Evolutionary conservation across 2,113 vertebrate species (phyloP).

Genomic region (Semicossyphus pulcher): DNA sequence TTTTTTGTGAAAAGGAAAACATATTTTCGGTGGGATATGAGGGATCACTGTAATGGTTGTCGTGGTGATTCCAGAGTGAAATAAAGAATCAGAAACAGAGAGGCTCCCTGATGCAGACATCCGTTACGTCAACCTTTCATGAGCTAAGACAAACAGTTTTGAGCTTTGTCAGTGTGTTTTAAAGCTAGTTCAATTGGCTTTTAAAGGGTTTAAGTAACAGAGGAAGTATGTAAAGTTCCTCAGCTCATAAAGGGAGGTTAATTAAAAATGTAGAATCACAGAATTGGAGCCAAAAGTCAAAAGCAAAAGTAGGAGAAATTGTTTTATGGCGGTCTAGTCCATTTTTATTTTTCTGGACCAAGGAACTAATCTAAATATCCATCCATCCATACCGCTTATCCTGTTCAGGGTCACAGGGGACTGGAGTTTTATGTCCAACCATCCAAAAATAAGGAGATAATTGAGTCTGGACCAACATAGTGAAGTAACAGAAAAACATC

Average conservation of each 20-base stretch:
- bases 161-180: background rate
- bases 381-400: too few relatives aligned
- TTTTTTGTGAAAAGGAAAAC: slow-evolving; percentile 27
- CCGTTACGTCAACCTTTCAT: background rate
- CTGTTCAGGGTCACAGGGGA: too few relatives aligned
- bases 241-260: background rate
- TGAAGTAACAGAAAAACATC: too few relatives aligned
- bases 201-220: background rate
- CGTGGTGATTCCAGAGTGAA: slow-evolving; percentile 10
- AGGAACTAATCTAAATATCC: too few relatives aligned
- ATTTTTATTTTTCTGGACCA: too few relatives aligned
- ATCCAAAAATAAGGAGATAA: too few relatives aligned
- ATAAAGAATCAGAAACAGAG: slow-evolving; percentile 25
- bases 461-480: too few relatives aligned
- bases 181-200: background rate
- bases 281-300: background rate
- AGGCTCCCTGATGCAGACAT: slow-evolving; percentile 19
- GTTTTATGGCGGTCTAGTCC: background rate
- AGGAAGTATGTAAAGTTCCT: background rate
- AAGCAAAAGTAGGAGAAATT: background rate
- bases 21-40: slow-evolving; percentile 25
- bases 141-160: background rate
- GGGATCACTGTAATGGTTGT: slow-evolving; percentile 37
- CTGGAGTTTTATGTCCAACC: too few relatives aligned
- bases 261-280: background rate